Base-by-base conservation (phyloP, 2,888 invertebrate species). In the Apamea sordens region DNA sequence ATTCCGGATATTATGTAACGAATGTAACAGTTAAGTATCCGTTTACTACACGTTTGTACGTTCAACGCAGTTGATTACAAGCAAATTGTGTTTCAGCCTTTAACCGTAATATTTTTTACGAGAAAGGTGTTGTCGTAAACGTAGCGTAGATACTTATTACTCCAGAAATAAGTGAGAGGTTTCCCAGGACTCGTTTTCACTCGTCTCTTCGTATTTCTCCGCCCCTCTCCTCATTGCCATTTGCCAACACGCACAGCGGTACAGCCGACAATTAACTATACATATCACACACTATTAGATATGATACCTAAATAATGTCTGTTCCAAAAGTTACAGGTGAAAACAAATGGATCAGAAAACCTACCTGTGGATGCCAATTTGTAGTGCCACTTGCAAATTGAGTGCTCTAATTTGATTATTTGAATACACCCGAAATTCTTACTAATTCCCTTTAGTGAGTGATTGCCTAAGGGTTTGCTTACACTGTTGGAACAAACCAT, bases 1-100 rank as follows among this genome's bases (percentile, higher is more conserved):
- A 59, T 70, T n/a, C 41, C 44, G 36, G 69, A 59, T 77, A 79
- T 74, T 80, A 65, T 63, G 32, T 50, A 77, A 69, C 21, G 4
- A 63, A 63, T 70, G 75, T 67, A 64, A 61, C 53, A 53, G n/a
- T 70, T 61, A 47, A 47, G 5, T 47, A 80, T 44, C 28, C 21
- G 28, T 44, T 78, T 64, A 15, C 32, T 68, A 41, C 36, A 56
- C 44, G 61, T 32, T 61, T 28, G 6, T 63, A 64, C 28, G n/a
- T 15, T 44, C 15, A 61, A 24, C 11, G 44, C 47, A 24, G n/a
- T 47, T 47, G 15, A 61, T 24, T 81, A 13, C 28, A 67, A 53
- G 8, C 2, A 67, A 65, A 53, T 70, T 53, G 18, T n/a, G 41
- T 75, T 56, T 53, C n/a, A 47, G 47, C n/a, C 2, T 18, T 44